Evolutionary conservation across 2,888 invertebrate species (phyloP).

Genomic region (Scaptomyza caliginosa): DNA sequence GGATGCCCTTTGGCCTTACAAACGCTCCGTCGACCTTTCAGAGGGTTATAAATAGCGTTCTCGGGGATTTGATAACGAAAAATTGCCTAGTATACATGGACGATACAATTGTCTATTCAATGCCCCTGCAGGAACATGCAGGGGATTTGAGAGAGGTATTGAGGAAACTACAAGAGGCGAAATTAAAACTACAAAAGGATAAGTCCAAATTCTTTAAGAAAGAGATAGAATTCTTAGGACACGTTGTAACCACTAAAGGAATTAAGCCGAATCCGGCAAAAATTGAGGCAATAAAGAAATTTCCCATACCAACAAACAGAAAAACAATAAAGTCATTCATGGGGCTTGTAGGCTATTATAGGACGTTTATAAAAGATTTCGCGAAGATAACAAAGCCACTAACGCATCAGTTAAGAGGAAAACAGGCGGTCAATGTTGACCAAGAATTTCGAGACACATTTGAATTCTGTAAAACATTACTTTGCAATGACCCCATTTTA

Average conservation of each 20-base stretch:
- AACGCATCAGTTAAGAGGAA: slow-evolving; percentile 8
- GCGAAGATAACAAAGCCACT: slow-evolving; percentile 1
- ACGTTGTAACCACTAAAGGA: too few relatives aligned
- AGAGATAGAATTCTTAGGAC: neutral
- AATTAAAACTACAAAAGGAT: neutral
- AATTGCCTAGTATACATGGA: neutral
- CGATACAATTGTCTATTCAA: neutral
- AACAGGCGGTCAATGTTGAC: too few relatives aligned
- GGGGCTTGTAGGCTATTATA: neutral
- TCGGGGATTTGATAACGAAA: neutral
- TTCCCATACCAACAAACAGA: too few relatives aligned
- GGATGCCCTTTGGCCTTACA: neutral
- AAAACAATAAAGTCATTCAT: slow-evolving; percentile 7
- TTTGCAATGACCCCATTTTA: too few relatives aligned
- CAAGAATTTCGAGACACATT: too few relatives aligned
- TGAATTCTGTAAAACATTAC: too few relatives aligned
- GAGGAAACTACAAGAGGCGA: neutral
- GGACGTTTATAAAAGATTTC: slow-evolving; percentile 19
- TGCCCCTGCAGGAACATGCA: neutral
- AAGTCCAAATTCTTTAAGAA: neutral
- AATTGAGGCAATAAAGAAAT: too few relatives aligned
- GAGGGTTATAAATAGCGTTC: neutral
- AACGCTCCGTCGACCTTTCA: neutral
- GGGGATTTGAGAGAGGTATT: neutral
- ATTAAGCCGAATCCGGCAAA: too few relatives aligned